Conservation (phyloP, 2,888 invertebrate species). For the Drymonia ruficornis region DNA sequence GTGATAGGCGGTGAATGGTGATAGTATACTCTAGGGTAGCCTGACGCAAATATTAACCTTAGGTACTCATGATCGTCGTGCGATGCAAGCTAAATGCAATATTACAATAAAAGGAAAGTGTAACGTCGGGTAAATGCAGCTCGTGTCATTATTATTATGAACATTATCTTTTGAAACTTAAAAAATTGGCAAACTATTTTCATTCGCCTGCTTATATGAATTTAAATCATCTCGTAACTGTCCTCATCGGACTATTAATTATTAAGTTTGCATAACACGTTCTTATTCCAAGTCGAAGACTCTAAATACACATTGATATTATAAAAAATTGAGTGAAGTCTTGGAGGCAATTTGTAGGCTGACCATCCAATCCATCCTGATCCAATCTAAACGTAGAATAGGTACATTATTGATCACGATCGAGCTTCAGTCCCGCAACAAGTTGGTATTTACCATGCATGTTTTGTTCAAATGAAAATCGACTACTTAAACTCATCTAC, state of each 20-base stretch:
- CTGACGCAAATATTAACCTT: too few species aligned
- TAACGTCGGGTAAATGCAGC: too few species aligned
- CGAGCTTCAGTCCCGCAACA: constrained; percentile 36
- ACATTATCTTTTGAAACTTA: not conserved
- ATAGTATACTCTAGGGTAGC: too few species aligned
- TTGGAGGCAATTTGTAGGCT: constrained; percentile 43
- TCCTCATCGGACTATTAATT: not conserved
- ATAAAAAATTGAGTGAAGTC: constrained; percentile 48
- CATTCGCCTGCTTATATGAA: not conserved
- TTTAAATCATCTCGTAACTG: not conserved
- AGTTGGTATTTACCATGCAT: constrained; percentile 42
- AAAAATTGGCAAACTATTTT: not conserved
- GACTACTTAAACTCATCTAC: not conserved
- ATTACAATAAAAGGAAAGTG: too few species aligned
- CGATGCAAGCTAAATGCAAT: too few species aligned
- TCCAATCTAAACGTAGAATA: constrained; percentile 56
- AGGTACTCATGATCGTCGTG: too few species aligned
- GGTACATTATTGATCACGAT: constrained; percentile 57
- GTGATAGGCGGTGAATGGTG: too few species aligned
- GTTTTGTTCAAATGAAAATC: constrained; percentile 31
- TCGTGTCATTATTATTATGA: too few species aligned
- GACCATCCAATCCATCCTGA: constrained; percentile 50
- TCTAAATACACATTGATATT: constrained; percentile 45
- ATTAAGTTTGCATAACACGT: not conserved
- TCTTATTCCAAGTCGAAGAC: constrained; percentile 30